Evolutionary conservation across 2,888 invertebrate genomes (phyloP).

Genomic region (Acleris cristana): DNA sequence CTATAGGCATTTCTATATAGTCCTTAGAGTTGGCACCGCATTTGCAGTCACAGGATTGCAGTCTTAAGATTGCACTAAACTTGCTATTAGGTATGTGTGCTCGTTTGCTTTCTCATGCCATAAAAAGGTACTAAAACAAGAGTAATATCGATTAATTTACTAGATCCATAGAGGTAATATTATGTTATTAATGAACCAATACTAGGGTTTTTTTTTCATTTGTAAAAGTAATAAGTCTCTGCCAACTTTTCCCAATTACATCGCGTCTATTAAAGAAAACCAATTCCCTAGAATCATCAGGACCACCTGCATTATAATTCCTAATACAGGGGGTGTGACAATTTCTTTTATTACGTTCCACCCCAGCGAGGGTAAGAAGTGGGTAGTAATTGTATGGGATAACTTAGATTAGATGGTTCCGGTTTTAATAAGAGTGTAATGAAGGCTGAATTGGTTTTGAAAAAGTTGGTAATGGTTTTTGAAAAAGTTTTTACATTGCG

Average conservation of each 20-base stretch:
- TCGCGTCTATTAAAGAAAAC: conserved; percentile 12
- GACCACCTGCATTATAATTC: conserved; percentile 59
- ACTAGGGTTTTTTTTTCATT: no score
- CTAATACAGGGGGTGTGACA: conserved; percentile 57
- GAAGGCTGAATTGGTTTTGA: conserved; percentile 47
- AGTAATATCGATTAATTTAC: no score
- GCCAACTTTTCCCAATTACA: conserved; percentile 12
- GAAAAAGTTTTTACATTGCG: not conserved
- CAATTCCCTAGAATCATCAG: conserved; percentile 42
- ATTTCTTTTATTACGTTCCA: conserved; percentile 61
- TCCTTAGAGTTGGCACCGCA: no score
- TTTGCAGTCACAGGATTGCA: no score
- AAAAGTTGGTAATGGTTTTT: conserved; percentile 7
- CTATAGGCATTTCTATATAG: no score
- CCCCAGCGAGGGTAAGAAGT: conserved; percentile 72
- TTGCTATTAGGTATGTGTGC: no score
- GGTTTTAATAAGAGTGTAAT: conserved; percentile 20
- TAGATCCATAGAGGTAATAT: no score
- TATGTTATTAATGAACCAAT: no score
- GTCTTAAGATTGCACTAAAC: no score
- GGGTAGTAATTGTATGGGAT: conserved; percentile 79
- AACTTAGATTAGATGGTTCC: conserved; percentile 81
- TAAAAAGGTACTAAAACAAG: no score
- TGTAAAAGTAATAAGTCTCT: not conserved
- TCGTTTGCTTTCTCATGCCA: no score